Evolutionary conservation across 2,888 invertebrate genomes (phyloP).

Genomic region (Euplagia quadripunctaria): DNA sequence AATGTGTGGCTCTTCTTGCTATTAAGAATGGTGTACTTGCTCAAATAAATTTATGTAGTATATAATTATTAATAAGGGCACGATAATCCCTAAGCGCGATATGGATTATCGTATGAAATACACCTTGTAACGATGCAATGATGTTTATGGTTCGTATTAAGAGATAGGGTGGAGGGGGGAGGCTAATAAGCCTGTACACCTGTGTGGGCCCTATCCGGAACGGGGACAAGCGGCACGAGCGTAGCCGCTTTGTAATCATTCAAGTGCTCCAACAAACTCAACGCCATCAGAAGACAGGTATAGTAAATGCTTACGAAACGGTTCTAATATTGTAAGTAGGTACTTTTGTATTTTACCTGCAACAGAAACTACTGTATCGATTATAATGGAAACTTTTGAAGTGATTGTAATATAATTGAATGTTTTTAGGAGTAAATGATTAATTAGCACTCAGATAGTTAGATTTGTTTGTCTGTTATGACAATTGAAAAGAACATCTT

Average conservation of each 20-base stretch:
- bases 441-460: no score
- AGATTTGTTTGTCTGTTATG: no score
- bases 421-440: background rate
- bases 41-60: background rate
- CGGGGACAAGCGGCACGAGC: slow-evolving; percentile 44
- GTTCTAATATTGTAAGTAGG: slow-evolving; percentile 29
- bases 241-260: slow-evolving; percentile 49
- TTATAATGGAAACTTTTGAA: background rate
- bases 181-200: slow-evolving; percentile 48
- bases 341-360: slow-evolving; percentile 4
- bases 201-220: slow-evolving; percentile 42
- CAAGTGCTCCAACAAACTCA: slow-evolving; percentile 37
- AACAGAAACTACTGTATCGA: background rate
- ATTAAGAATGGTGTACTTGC: background rate
- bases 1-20: no score
- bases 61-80: background rate
- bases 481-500: no score
- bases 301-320: slow-evolving; percentile 40
- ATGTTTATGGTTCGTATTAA: slow-evolving; percentile 31
- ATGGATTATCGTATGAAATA: background rate
- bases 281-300: slow-evolving; percentile 28
- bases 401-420: background rate
- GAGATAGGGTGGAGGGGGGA: slow-evolving; percentile 23
- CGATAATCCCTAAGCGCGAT: background rate
- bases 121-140: slow-evolving; percentile 10